Conservation (phyloP, 2,888 invertebrate species). For the Aporophyla nigra region DNA sequence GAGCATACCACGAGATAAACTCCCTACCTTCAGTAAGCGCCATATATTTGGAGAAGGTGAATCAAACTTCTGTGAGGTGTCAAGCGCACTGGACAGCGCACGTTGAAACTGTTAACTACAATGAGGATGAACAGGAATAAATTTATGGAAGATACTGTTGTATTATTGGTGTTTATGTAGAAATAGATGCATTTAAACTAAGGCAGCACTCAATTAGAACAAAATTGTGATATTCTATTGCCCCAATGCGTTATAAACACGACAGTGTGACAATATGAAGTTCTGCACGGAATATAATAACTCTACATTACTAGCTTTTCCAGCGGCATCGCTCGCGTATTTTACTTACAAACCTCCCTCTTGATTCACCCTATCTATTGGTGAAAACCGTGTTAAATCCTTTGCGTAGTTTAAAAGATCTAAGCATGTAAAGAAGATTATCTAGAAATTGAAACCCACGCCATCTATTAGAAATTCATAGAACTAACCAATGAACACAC, state of each 20-base stretch:
- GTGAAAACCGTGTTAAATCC: too few species aligned
- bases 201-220: not conserved
- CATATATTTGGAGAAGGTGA: conserved; percentile 77
- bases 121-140: conserved; percentile 34
- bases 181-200: not conserved
- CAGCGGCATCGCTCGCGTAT: too few species aligned
- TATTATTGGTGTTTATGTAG: conserved; percentile 44
- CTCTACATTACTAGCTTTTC: too few species aligned
- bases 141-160: not conserved
- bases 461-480: too few species aligned
- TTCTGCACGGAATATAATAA: not conserved
- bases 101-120: conserved; percentile 74
- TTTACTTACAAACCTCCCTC: too few species aligned
- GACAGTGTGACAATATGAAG: not conserved
- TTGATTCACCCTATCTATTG: too few species aligned
- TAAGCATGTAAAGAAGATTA: too few species aligned
- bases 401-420: too few species aligned
- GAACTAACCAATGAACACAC: too few species aligned
- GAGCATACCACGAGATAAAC: conserved; percentile 74
- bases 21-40: conserved; percentile 77
- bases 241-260: not conserved
- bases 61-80: conserved; percentile 76
- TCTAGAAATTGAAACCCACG: too few species aligned
- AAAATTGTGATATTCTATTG: not conserved
- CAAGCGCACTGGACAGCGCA: conserved; percentile 82